These are phyloP conservation scores for Amiota minor DNA, from an alignment of 2,888 invertebrate genomes.

Conservation along the genomic window DNA sequence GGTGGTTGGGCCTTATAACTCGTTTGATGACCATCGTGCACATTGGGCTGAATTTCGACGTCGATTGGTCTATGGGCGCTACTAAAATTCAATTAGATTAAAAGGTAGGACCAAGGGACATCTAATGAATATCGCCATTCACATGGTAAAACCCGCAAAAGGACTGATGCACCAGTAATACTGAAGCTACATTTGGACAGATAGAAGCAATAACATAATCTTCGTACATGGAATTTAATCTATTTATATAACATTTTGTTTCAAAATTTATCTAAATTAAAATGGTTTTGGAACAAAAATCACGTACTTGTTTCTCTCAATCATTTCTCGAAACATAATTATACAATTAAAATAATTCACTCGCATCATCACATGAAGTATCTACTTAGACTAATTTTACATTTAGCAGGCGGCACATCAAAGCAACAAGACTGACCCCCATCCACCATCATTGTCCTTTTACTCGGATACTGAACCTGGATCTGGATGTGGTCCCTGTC, in stretches of 20 bases:
- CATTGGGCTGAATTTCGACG: conserved; percentile 56
- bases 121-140: background rate
- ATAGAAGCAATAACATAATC: too few relatives aligned
- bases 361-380: background rate
- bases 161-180: too few relatives aligned
- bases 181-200: too few relatives aligned
- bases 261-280: background rate
- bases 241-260: too few relatives aligned
- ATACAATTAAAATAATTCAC: conserved; percentile 47
- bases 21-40: conserved; percentile 47
- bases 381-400: conserved; percentile 53
- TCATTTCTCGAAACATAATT: conserved; percentile 45
- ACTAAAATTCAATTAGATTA: background rate
- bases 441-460: background rate
- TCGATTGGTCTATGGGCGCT: conserved; percentile 49
- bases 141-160: too few relatives aligned
- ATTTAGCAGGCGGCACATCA: conserved; percentile 48
- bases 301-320: background rate
- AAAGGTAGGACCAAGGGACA: background rate
- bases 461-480: too few relatives aligned
- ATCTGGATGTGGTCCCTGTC: too few relatives aligned
- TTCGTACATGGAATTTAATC: too few relatives aligned
- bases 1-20: conserved; percentile 51
- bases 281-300: background rate
- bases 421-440: conserved; percentile 35